These are phyloP conservation scores for Zaprionus gabonicus DNA, from an alignment of 1,140 invertebrate species.

Conservation along the genomic window DNA sequence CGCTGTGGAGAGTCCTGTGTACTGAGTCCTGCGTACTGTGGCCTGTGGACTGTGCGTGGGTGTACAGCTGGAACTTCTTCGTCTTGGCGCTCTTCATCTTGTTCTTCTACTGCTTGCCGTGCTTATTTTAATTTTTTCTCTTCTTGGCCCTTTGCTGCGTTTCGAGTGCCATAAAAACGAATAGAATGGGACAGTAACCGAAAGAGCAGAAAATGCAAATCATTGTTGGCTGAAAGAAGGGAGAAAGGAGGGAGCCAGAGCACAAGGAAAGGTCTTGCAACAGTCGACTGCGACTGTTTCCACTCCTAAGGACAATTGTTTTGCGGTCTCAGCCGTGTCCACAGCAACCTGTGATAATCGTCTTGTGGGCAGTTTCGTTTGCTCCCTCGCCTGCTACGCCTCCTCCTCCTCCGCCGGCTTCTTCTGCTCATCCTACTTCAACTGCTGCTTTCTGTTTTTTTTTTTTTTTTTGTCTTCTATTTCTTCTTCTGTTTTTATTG, in stretches of 20 bases:
- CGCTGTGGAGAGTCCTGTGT: background rate
- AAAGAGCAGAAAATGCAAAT: constrained; percentile 68
- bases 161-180: constrained; percentile 62
- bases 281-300: constrained; percentile 13
- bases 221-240: constrained; percentile 44
- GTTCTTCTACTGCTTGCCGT: constrained; percentile 38
- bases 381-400: background rate
- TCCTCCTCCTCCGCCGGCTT: background rate
- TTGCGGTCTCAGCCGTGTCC: constrained; percentile 39
- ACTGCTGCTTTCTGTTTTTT: background rate
- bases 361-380: constrained; percentile 60
- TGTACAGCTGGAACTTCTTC: constrained; percentile 55
- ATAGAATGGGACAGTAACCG: constrained; percentile 54
- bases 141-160: constrained; percentile 49
- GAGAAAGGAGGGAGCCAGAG: background rate
- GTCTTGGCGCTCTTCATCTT: constrained; percentile 38
- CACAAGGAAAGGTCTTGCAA: background rate
- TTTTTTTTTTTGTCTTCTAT: background rate
- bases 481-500: constrained; percentile 39
- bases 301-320: constrained; percentile 39
- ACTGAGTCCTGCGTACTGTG: background rate
- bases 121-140: constrained; percentile 64
- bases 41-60: constrained; percentile 23
- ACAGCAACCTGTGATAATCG: constrained; percentile 72
- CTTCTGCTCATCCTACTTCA: constrained; percentile 5